Percentiles rank a stretch among this genome's conserved stretches.
Conservation (phyloP, 2,797 vertebrate genomes). For the Sebastes glaucus region DNA sequence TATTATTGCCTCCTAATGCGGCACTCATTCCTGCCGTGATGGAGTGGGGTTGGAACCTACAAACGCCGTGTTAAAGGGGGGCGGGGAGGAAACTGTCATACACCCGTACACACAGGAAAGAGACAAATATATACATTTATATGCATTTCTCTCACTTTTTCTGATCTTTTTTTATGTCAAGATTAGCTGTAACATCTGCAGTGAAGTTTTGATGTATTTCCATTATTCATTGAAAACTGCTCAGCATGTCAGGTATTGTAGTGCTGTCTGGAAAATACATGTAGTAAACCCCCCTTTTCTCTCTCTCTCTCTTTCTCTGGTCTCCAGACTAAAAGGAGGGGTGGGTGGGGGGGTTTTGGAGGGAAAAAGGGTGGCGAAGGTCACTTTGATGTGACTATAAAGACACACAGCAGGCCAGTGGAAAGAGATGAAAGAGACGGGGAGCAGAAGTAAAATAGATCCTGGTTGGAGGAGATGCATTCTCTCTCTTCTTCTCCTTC, state of each 20-base stretch:
- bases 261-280: slow-evolving; percentile 48
- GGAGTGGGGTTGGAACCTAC: background rate
- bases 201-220: background rate
- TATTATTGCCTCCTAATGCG: slow-evolving; percentile 57
- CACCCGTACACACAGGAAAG: background rate
- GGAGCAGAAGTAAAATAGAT: slow-evolving; percentile 62
- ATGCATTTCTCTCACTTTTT: background rate
- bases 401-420: slow-evolving; percentile 70
- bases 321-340: slow-evolving; percentile 51
- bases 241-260: slow-evolving; percentile 46
- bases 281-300: slow-evolving; percentile 8
- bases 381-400: slow-evolving; percentile 81
- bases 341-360: slow-evolving; percentile 15
- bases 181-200: background rate
- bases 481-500: slow-evolving; percentile 4
- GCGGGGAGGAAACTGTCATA: background rate
- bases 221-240: slow-evolving; percentile 30
- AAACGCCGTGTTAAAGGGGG: background rate
- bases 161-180: background rate
- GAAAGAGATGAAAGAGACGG: slow-evolving; percentile 72
- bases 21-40: slow-evolving; percentile 30
- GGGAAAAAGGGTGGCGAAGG: slow-evolving; percentile 64
- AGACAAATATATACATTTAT: background rate
- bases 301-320: background rate
- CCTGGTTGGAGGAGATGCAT: slow-evolving; percentile 44